These are phyloP conservation scores for Ptilodon capucinus DNA, from an alignment of 2,888 invertebrate genomes.

Conservation along the genomic window DNA sequence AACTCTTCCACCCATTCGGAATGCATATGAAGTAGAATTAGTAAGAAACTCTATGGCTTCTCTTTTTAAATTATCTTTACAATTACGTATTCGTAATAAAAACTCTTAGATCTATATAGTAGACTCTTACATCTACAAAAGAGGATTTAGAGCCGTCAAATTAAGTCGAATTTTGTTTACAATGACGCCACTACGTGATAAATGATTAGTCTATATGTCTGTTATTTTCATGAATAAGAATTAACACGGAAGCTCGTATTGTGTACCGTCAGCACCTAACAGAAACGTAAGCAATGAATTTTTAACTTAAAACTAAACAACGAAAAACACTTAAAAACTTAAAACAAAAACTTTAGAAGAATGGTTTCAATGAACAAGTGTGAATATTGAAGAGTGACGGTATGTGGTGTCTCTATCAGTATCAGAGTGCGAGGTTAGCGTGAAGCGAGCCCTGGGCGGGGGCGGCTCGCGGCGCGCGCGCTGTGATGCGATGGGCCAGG, in stretches of 20 bases:
- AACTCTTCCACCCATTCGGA: no score
- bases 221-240: slow-evolving; percentile 14
- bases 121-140: no score
- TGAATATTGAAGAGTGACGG: slow-evolving; percentile 5
- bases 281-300: slow-evolving; percentile 17
- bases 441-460: slow-evolving; percentile 77
- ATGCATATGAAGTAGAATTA: no score
- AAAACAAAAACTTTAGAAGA: not conserved
- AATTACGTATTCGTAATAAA: no score
- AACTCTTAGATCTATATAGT: no score
- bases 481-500: slow-evolving; percentile 87
- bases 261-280: not conserved
- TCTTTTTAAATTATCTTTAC: no score
- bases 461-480: slow-evolving; percentile 79
- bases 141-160: no score
- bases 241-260: slow-evolving; percentile 38
- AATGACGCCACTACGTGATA: no score
- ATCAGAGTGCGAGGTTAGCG: slow-evolving; percentile 43
- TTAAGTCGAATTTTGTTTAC: no score
- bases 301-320: slow-evolving; percentile 17
- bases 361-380: slow-evolving; percentile 16
- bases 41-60: no score
- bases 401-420: slow-evolving; percentile 22
- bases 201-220: no score
- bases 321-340: not conserved